A percentile compares a stretch with the other conserved stretches of the same genome.
Evolutionary conservation across 2,113 vertebrate genomes (phyloP).

Genomic region (Rallus limicola): DNA sequence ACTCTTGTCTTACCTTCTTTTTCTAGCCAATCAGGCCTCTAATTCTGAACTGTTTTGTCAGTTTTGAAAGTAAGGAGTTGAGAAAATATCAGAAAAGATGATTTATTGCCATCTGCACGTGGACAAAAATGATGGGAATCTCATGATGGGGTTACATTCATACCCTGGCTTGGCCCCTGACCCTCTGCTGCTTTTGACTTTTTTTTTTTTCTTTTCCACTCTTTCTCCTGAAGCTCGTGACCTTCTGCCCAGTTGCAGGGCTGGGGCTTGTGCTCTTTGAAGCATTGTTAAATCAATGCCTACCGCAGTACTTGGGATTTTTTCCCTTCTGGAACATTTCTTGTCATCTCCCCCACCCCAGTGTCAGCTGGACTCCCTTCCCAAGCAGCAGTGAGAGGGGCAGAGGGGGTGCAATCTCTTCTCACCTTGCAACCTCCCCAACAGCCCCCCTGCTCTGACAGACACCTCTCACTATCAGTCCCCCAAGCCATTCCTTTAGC

Average conservation of each 20-base stretch:
- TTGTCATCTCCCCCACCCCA: accelerated
- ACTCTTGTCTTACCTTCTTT: not conserved
- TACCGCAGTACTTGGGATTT: not conserved
- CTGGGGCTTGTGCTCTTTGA: not conserved
- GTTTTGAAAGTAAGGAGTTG: not conserved
- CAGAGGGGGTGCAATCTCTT: not conserved
- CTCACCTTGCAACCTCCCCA: not conserved
- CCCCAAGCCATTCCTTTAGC: not conserved
- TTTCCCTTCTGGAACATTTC: not conserved
- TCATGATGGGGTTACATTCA: not conserved
- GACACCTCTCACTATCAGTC: not conserved
- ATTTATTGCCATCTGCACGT: not conserved
- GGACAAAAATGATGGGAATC: not conserved
- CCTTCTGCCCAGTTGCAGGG: not conserved
- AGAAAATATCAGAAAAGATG: not conserved
- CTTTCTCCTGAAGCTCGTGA: accelerated
- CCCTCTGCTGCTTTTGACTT: not conserved
- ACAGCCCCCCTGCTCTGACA: not conserved
- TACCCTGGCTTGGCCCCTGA: not conserved
- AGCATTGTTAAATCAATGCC: not conserved
- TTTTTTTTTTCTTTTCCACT: not conserved
- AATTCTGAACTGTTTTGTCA: not conserved
- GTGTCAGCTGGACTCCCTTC: not conserved
- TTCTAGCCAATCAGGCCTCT: not conserved
- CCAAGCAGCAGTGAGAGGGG: not conserved